Evolutionary conservation across 2,113 vertebrate species (phyloP).

Genomic region (Myodes glareolus): DNA sequence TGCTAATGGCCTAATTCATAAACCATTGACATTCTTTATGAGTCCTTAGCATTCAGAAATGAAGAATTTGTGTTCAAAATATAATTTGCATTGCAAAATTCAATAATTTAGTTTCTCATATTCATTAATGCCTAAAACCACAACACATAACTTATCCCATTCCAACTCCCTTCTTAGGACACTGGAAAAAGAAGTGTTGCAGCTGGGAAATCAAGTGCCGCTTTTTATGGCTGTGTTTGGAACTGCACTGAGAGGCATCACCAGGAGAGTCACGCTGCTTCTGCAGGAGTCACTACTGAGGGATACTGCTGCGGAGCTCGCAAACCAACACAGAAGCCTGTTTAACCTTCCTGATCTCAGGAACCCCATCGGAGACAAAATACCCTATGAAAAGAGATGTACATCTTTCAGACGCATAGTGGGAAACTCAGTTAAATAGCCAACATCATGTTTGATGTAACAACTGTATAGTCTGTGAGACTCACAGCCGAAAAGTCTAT

Average conservation of each 20-base stretch:
- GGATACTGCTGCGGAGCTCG: neutral
- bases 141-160: constrained; percentile 88
- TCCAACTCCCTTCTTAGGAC: constrained; percentile 83
- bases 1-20: constrained; percentile 90
- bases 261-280: neutral
- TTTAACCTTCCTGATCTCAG: neutral
- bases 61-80: constrained; percentile 90
- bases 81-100: constrained; percentile 91
- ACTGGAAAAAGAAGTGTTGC: constrained; percentile 81
- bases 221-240: constrained; percentile 50
- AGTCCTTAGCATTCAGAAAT: constrained; percentile 89
- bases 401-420: neutral
- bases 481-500: neutral
- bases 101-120: constrained; percentile 90
- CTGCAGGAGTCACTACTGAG: neutral
- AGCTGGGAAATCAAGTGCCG: constrained; percentile 77
- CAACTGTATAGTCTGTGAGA: too few relatives aligned
- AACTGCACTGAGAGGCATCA: neutral
- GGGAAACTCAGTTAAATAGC: neutral
- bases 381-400: neutral
- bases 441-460: neutral
- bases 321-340: neutral
- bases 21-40: constrained; percentile 90
- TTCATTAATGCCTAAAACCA: constrained; percentile 89
- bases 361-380: neutral